phyloP scores from a whole-genome alignment of 2,113 vertebrate genomes.

The Coryphaenoides rupestris region DNA sequence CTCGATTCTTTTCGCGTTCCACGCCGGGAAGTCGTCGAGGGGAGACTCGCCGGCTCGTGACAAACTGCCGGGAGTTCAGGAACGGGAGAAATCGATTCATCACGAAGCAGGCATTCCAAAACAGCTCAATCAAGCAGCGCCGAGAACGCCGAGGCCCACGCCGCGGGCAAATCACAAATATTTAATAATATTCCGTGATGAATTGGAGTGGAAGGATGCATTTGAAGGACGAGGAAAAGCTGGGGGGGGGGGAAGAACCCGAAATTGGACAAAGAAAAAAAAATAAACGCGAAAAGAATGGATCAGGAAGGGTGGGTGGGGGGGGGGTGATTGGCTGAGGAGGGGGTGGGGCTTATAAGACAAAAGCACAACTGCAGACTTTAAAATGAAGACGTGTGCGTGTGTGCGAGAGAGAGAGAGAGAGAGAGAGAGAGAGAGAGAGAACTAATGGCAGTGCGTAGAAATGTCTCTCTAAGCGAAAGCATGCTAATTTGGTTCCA shows the following conservation, averaged over 20 bases:
- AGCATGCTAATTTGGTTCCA: constrained; percentile 32
- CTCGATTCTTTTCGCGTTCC: too few relatives aligned
- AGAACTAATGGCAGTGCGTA: constrained; percentile 30
- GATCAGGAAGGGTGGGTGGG: background rate
- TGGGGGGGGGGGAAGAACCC: background rate
- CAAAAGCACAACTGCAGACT: background rate
- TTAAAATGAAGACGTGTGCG: background rate
- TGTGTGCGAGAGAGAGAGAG: background rate
- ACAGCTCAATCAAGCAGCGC: too few relatives aligned
- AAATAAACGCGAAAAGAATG: background rate
- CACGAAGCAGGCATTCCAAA: too few relatives aligned
- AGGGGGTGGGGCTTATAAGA: background rate
- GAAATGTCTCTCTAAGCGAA: constrained; percentile 47
- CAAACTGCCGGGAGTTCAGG: too few relatives aligned
- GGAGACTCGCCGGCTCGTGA: too few relatives aligned
- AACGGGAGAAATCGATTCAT: too few relatives aligned
- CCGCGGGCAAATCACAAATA: too few relatives aligned
- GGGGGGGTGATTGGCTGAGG: background rate
- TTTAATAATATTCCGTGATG: too few relatives aligned
- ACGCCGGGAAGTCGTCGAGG: too few relatives aligned
- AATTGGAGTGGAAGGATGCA: too few relatives aligned
- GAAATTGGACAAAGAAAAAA: background rate
- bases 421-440: background rate
- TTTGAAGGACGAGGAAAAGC: background rate
- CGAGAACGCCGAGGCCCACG: too few relatives aligned